These are phyloP conservation scores for Acrocephalus scirpaceus DNA, from an alignment of 2,797 vertebrate species.

Conservation along the genomic window DNA sequence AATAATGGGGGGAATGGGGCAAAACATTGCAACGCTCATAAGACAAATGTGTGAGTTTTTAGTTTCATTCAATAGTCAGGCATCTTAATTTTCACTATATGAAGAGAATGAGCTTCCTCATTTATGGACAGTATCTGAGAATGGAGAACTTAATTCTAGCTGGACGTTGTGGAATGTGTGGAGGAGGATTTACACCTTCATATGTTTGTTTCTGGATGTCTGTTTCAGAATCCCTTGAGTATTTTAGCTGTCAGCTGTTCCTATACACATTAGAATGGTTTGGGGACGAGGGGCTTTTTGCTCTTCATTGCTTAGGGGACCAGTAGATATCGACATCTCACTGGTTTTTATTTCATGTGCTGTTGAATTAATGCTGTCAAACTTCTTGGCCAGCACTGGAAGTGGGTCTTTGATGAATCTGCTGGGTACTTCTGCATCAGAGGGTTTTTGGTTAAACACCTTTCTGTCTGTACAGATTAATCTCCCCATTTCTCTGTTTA, in stretches of 20 bases:
- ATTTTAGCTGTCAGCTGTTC: background rate
- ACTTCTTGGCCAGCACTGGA: background rate
- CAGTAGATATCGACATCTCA: background rate
- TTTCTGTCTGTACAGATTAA: background rate
- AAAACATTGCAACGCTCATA: background rate
- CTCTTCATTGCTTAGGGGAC: background rate
- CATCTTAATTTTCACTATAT: background rate
- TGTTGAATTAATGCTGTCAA: background rate
- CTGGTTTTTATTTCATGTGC: background rate
- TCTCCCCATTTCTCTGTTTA: background rate
- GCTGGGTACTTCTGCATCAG: background rate
- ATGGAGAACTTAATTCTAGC: background rate
- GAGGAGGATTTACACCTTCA: background rate
- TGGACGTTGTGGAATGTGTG: background rate
- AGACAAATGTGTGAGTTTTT: background rate
- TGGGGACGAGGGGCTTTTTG: rapidly evolving
- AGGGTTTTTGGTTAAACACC: background rate
- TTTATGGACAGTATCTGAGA: background rate
- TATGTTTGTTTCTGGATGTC: background rate
- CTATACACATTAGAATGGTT: background rate
- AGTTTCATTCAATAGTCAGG: background rate
- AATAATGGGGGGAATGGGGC: background rate
- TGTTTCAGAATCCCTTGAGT: background rate
- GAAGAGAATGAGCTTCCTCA: background rate
- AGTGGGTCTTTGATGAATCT: background rate